Evolutionary conservation across 2,888 invertebrate species (phyloP).

Genomic region (Torymus aiolomorphi): DNA sequence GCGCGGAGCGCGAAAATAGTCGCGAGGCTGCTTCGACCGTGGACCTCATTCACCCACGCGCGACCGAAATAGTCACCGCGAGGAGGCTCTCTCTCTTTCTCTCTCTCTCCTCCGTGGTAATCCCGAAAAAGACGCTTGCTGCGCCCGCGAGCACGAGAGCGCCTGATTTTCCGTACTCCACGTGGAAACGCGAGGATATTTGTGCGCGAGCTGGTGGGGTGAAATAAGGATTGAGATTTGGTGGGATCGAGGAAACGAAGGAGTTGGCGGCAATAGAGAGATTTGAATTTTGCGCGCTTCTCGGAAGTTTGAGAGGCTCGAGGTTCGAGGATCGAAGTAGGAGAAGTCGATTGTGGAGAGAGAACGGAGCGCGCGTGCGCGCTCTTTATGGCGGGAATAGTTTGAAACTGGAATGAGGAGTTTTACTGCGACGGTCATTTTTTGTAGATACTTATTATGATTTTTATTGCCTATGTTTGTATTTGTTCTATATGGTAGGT

Average conservation of each 20-base stretch:
- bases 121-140: slow-evolving; percentile 30
- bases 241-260: too few relatives aligned
- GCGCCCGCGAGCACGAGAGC: not conserved
- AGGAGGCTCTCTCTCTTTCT: not conserved
- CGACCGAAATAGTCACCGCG: slow-evolving; percentile 47
- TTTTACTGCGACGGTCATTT: too few relatives aligned
- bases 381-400: too few relatives aligned
- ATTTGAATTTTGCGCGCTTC: slow-evolving; percentile 31
- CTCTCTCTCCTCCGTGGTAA: not conserved
- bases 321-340: not conserved
- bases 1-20: slow-evolving; percentile 50
- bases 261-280: too few relatives aligned
- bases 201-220: too few relatives aligned
- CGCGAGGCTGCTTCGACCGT: slow-evolving; percentile 57
- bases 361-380: too few relatives aligned
- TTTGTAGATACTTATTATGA: too few relatives aligned
- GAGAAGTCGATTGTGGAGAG: not conserved
- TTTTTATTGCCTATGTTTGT: too few relatives aligned
- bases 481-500: too few relatives aligned
- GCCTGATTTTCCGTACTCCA: not conserved
- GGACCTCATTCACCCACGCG: slow-evolving; percentile 59
- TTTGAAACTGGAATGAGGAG: too few relatives aligned
- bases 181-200: too few relatives aligned
- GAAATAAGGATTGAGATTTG: too few relatives aligned
- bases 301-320: not conserved